Evolutionary conservation across 2,113 vertebrate genomes (phyloP).

Genomic region (Chelonoidis abingdonii): DNA sequence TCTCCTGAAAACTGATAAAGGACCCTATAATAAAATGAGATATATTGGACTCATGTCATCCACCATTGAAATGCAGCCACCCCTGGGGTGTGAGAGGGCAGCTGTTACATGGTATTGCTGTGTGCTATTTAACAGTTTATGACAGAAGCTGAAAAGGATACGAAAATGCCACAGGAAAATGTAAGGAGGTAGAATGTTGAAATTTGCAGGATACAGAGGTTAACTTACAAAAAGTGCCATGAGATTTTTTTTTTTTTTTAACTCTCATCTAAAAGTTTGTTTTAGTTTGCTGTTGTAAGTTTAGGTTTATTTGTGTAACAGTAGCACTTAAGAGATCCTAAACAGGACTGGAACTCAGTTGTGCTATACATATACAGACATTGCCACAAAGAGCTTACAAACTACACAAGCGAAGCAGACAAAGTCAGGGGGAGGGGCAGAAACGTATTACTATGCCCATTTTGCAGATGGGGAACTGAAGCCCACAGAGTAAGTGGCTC

Average conservation of each 20-base stretch:
- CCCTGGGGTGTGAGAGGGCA: not conserved
- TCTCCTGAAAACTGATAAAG: not conserved
- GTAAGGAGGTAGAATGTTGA: not conserved
- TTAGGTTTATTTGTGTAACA: not conserved
- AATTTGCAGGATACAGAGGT: fast-evolving
- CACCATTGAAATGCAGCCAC: not conserved
- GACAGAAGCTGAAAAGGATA: not conserved
- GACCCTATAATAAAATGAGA: not conserved
- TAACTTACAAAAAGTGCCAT: fast-evolving
- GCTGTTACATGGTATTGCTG: not conserved
- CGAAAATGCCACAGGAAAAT: not conserved
- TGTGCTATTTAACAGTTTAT: not conserved
- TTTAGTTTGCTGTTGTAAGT: not conserved
- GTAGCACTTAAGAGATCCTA: not conserved
- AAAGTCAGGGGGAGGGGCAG: not conserved
- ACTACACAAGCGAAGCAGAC: not conserved
- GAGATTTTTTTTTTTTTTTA: not conserved
- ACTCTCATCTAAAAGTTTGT: not conserved
- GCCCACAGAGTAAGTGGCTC: not conserved
- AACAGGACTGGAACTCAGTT: not conserved
- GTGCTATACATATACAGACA: not conserved
- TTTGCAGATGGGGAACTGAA: not conserved
- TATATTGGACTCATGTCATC: not conserved
- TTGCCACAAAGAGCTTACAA: not conserved
- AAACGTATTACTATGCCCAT: not conserved